Base-by-base conservation (phyloP, 2,113 vertebrate genomes). In the Sapajus apella region DNA sequence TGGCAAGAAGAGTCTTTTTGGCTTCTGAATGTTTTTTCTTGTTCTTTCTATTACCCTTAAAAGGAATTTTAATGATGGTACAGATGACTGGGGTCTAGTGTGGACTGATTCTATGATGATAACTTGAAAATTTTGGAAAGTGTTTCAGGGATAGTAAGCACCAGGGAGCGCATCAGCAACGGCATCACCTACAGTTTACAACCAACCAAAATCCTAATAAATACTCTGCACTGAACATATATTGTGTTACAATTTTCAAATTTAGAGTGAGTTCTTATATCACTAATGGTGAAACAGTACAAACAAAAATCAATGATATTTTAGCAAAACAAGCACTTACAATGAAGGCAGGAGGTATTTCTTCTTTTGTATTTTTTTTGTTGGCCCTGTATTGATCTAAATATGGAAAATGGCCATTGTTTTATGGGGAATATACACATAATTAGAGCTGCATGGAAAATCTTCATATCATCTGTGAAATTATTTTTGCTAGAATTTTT, bases 381-480 rank as follows among this genome's bases (percentile, higher is more conserved):
- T 43, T 85, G 52, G 30, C 13, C 12, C 2, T 0, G 30, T 37
- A 82, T 90, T 43, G 50, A 92, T 68, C 32, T 93, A 23, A 77
- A 82, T 82, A 73, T 45, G 43, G 55, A 86, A 96, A 95, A 52
- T 37, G 73, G 6, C 27, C 85, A 61, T 56, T 64, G 23, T 73
- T 90, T 98, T 88, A 80, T 68, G 17, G 52, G 12, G 77, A 97
- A 92, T 61, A 82, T 75, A 52, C 14, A 90, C 30, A 23, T 43
- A 93, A 72, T 86, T 95, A 90, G 27, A 82, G 37, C 27, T 83
- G 50, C 43, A 94, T 72, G 66, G 55, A 68, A 80, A 95, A 17
- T 58, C 50, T 94, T 96, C 72, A 81, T 58, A 95, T 87, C 0
- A 14, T 94, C 86, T 96, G 64, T 85, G 64, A 95, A 97, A 97